Conservation (phyloP, 1,140 invertebrate species). For the Microplitis demolitor region DNA sequence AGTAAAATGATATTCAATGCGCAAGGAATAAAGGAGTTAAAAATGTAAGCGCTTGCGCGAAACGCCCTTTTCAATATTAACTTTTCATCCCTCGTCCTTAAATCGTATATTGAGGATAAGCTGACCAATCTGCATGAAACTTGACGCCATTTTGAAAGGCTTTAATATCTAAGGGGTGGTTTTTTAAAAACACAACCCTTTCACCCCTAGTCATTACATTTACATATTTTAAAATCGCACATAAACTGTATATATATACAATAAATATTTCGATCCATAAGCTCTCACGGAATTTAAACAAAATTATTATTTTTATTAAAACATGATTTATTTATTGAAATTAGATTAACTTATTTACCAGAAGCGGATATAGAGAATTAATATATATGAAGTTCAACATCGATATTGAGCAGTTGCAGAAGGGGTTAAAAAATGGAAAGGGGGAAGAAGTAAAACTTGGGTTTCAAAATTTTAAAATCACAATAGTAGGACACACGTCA, state of each 20-base stretch:
- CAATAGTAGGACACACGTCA: slow-evolving; percentile 48
- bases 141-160: slow-evolving; percentile 53
- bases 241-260: neutral
- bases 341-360: neutral
- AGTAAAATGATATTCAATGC: slow-evolving; percentile 43
- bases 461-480: slow-evolving; percentile 32
- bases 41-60: slow-evolving; percentile 52
- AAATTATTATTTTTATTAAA: too few species aligned
- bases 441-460: slow-evolving; percentile 1
- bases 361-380: slow-evolving; percentile 10
- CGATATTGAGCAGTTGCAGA: neutral
- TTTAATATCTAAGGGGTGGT: slow-evolving; percentile 41
- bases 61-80: slow-evolving; percentile 45
- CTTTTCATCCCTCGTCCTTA: slow-evolving; percentile 14
- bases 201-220: neutral
- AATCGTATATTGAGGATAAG: slow-evolving; percentile 46
- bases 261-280: neutral
- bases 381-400: neutral
- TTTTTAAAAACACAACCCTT: neutral
- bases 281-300: too few species aligned
- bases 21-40: slow-evolving; percentile 39
- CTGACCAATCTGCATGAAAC: slow-evolving; percentile 61
- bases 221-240: neutral
- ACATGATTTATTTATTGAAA: too few species aligned
- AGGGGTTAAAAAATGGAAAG: neutral